phyloP scores from a whole-genome alignment of 1,140 invertebrate species.

The Halotydeus destructor region DNA sequence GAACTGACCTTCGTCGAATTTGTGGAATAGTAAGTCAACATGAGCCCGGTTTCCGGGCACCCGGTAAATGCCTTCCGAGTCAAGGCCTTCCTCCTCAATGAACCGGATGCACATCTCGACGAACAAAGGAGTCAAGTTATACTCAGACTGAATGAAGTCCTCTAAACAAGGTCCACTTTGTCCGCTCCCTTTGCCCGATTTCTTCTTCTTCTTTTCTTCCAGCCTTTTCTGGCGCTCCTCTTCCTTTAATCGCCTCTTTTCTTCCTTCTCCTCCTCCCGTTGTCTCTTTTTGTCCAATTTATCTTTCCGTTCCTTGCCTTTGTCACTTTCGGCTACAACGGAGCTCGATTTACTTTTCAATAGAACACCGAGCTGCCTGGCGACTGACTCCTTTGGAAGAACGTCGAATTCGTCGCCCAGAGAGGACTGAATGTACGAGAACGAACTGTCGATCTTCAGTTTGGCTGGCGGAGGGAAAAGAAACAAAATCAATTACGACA shows the following conservation, averaged over 20 bases:
- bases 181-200: constrained; percentile 35
- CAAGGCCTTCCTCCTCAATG: constrained; percentile 63
- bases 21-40: constrained; percentile 71
- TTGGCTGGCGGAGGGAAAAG: constrained; percentile 15
- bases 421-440: constrained; percentile 21
- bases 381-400: constrained; percentile 2
- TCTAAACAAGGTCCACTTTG: constrained; percentile 27
- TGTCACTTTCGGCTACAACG: constrained; percentile 10
- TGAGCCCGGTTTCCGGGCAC: constrained; percentile 83
- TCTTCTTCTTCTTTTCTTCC: constrained; percentile 40
- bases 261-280: constrained; percentile 52
- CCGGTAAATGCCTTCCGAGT: constrained; percentile 84
- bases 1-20: constrained; percentile 63
- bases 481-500: constrained; percentile 2
- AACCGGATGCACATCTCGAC: constrained; percentile 82
- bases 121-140: constrained; percentile 65
- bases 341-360: constrained; percentile 11
- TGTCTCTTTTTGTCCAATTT: constrained; percentile 46
- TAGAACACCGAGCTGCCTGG: constrained; percentile 1
- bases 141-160: constrained; percentile 49
- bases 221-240: constrained; percentile 37
- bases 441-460: constrained; percentile 22
- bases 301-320: constrained; percentile 31
- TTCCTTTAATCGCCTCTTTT: constrained; percentile 48
- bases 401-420: constrained; percentile 41